Percentiles rank a stretch among this genome's conserved stretches.
phyloP scores from a whole-genome alignment of 2,888 invertebrate genomes.

The Ophion obscuratus region DNA sequence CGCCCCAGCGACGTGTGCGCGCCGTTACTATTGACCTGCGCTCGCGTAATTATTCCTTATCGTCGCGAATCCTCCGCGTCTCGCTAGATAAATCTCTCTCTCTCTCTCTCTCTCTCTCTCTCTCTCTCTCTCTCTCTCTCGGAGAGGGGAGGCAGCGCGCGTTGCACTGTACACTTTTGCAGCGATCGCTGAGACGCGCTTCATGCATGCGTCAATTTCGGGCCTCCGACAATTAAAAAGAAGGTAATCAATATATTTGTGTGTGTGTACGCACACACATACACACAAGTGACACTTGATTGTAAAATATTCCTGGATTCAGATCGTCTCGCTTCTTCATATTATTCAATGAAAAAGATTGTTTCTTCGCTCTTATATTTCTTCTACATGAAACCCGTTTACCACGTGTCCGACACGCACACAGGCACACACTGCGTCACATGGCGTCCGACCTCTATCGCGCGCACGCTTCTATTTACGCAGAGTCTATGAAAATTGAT shows the following conservation, averaged over 20 bases:
- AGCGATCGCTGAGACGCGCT: background rate
- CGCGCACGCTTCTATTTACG: background rate
- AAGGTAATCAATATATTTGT: too few relatives aligned
- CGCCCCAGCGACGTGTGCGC: conserved; percentile 77
- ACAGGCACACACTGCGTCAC: background rate
- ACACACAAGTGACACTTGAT: too few relatives aligned
- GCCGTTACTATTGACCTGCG: conserved; percentile 81
- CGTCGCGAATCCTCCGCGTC: conserved; percentile 68
- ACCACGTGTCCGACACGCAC: background rate
- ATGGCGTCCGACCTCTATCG: too few relatives aligned
- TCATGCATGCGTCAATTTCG: too few relatives aligned
- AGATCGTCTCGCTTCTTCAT: too few relatives aligned
- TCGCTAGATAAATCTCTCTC: background rate
- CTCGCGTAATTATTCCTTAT: conserved; percentile 81
- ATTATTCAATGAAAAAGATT: too few relatives aligned
- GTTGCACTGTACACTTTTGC: background rate
- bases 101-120: background rate
- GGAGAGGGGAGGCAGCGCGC: background rate
- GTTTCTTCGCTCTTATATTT: too few relatives aligned
- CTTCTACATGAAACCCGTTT: too few relatives aligned
- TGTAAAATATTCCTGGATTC: too few relatives aligned
- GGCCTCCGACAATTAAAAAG: too few relatives aligned
- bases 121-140: background rate
- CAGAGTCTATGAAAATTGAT: background rate
- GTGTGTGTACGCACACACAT: too few relatives aligned